Base-by-base conservation (phyloP, 2,797 vertebrate species). In the Cyprinella venusta region DNA sequence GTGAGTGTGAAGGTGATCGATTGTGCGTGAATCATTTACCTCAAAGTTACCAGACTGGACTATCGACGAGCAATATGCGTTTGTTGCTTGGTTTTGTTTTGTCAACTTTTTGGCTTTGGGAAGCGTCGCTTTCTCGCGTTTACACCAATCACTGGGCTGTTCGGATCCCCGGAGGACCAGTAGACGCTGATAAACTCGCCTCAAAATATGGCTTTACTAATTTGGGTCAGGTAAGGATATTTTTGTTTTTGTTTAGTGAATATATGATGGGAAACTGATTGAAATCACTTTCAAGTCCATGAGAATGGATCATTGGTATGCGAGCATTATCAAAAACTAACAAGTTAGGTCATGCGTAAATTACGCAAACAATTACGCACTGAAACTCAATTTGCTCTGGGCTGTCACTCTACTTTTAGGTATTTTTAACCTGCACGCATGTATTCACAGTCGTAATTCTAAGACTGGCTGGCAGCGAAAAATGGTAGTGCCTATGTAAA, bases 101-200 rank as follows among this genome's bases (percentile, higher is more conserved):
- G n/a, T 80, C 85, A 80, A 77, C 81, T 81, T 84, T 84, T 45
- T 74, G 50, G 56, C 19, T 68, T 64, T 70, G 87, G 67, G 85
- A 52, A 24, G 67, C 86, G 1, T 84, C 79, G 82, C 72, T 63
- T 24, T 56, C 89, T 3, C 52, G 88, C 84, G 88, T 96, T 83
- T 96, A 94, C 86, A 96, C 96, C 74, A 97, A 97, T 93, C 97
- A 97, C 91, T 97, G 96, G 96, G 97, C 96, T 42, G 96, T 97
- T 82, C 91, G 91, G 82, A 92, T 97, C 77, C 75, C 89, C 50
- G 96, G 96, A 84, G 96, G 96, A 42, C 86, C 88, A 13, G 89
- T 89, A 24, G 93, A 92, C 80, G 97, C 97, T 15, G 95, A 96
- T 42, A 89, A 90, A 65, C 89, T 97, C 77, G 96, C 96, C 69